phyloP scores from a whole-genome alignment of 2,113 vertebrate genomes.

The Pygoscelis adeliae region DNA sequence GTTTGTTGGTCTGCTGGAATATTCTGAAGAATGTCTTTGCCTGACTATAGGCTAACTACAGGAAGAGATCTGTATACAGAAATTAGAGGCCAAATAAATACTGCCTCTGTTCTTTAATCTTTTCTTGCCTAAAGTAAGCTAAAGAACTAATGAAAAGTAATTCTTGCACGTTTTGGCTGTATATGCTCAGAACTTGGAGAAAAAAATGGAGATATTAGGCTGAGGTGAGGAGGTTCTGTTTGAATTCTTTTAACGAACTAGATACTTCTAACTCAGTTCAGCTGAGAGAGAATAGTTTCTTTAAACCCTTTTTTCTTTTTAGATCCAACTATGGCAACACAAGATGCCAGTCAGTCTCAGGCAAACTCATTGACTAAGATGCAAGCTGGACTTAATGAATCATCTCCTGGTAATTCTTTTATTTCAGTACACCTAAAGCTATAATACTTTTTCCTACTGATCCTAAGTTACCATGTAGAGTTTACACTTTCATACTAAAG shows the following conservation, averaged over 20 bases:
- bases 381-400: not conserved
- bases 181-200: not conserved
- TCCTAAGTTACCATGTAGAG: not conserved
- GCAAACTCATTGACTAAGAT: not conserved
- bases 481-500: not conserved
- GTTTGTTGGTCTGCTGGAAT: not conserved
- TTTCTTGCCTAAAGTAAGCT: not conserved
- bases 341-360: not conserved
- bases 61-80: not conserved
- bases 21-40: not conserved
- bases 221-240: not conserved
- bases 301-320: not conserved
- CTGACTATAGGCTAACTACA: not conserved
- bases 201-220: not conserved
- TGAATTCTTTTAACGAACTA: not conserved
- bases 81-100: not conserved
- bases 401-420: conserved; percentile 32
- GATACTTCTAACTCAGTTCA: not conserved
- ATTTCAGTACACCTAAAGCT: not conserved
- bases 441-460: not conserved
- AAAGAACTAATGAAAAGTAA: not conserved
- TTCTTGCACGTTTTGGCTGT: accelerated
- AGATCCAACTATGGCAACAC: not conserved
- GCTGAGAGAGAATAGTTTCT: not conserved
- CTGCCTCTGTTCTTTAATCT: not conserved